These are phyloP conservation scores for Cyphomyrmex costatus DNA, from an alignment of 1,140 invertebrate genomes.

Conservation along the genomic window DNA sequence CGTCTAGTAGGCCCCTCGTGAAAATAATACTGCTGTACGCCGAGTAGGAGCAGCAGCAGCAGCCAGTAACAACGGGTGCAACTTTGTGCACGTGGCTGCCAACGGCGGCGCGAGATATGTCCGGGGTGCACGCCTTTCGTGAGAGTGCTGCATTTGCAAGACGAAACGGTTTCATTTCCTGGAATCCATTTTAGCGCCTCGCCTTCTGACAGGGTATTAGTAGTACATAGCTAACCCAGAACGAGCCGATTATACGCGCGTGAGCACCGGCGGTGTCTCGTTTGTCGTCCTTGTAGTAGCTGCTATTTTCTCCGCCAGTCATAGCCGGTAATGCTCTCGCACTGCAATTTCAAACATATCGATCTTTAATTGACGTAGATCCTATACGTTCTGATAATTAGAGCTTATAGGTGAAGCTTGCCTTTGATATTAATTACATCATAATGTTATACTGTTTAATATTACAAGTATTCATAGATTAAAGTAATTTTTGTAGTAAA, in stretches of 20 bases:
- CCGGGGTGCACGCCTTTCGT: slow-evolving; percentile 63
- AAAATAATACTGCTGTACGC: slow-evolving; percentile 60
- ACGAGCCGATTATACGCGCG: slow-evolving; percentile 57
- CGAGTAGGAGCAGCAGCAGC: slow-evolving; percentile 49
- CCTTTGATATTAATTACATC: not conserved
- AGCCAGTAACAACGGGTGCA: slow-evolving; percentile 56
- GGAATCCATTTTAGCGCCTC: slow-evolving; percentile 74
- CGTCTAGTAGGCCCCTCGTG: slow-evolving; percentile 52
- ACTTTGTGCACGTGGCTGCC: slow-evolving; percentile 65
- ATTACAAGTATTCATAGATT: not conserved
- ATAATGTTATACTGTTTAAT: not conserved
- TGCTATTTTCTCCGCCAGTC: slow-evolving; percentile 41
- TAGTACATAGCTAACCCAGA: slow-evolving; percentile 55
- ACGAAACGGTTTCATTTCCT: slow-evolving; percentile 76
- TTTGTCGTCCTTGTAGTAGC: slow-evolving; percentile 53
- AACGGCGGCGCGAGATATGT: slow-evolving; percentile 66
- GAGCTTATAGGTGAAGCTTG: not conserved
- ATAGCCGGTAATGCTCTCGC: not conserved
- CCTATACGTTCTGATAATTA: not conserved
- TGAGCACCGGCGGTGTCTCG: slow-evolving; percentile 45
- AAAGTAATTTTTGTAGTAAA: not conserved
- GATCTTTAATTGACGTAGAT: slow-evolving; percentile 16
- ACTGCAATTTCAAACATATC: slow-evolving; percentile 25
- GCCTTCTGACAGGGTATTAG: slow-evolving; percentile 63
- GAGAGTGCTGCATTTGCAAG: slow-evolving; percentile 73